A percentile compares a stretch with the other conserved stretches of the same genome.
Evolutionary conservation across 2,888 invertebrate genomes (phyloP).

Genomic region (Leistus spinibarbis): DNA sequence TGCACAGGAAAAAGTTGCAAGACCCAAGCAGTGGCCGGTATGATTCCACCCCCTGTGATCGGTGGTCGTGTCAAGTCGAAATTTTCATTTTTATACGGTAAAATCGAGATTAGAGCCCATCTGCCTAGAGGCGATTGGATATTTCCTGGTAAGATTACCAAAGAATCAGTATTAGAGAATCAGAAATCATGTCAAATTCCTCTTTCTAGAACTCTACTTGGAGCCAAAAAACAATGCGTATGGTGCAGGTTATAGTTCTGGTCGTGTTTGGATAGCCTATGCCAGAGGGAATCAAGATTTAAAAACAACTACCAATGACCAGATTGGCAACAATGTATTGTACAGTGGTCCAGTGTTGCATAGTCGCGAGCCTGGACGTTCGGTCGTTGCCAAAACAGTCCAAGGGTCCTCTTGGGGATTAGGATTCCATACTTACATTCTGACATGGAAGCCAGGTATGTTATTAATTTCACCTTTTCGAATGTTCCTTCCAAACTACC

Average conservation of each 20-base stretch:
- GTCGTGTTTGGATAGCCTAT: constrained; percentile 52
- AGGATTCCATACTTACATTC: constrained; percentile 62
- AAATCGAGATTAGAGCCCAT: constrained; percentile 60
- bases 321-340: constrained; percentile 56
- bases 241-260: constrained; percentile 42
- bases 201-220: constrained; percentile 54
- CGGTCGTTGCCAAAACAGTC: not conserved
- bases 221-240: constrained; percentile 50
- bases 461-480: too few species aligned
- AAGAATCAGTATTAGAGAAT: not conserved
- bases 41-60: constrained; percentile 55
- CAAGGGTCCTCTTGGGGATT: constrained; percentile 55
- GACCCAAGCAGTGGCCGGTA: constrained; percentile 36
- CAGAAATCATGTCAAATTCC: not conserved
- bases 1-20: constrained; percentile 51
- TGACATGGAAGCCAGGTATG: constrained; percentile 63
- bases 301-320: constrained; percentile 52
- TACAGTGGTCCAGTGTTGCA: constrained; percentile 54
- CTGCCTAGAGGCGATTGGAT: constrained; percentile 64
- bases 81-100: constrained; percentile 59
- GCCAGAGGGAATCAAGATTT: constrained; percentile 54
- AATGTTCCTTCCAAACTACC: not conserved
- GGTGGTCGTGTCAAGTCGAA: constrained; percentile 59
- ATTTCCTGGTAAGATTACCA: constrained; percentile 57
- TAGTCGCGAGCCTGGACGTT: not conserved